Conservation (phyloP, 1,140 invertebrate genomes). For the Caenorhabditis brenneri region DNA sequence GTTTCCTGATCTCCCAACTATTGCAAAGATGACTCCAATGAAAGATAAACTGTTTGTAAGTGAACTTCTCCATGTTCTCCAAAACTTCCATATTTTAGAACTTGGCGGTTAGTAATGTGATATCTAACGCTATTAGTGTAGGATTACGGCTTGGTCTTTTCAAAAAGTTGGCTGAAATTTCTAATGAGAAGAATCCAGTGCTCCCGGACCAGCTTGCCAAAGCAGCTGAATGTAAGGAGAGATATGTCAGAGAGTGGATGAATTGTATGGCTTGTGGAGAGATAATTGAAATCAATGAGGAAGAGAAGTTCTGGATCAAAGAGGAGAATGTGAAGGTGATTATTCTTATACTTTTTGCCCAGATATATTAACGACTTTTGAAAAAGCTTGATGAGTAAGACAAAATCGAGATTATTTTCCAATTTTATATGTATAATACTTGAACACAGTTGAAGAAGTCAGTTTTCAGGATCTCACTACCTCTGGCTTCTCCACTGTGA, state of each 20-base stretch:
- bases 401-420: no score
- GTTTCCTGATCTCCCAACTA: no score
- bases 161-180: not conserved
- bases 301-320: not conserved
- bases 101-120: not conserved
- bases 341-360: no score
- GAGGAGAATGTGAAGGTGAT: no score
- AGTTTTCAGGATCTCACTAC: not conserved
- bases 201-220: constrained; percentile 23
- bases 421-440: no score
- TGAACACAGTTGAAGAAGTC: no score
- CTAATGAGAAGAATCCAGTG: not conserved
- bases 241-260: no score
- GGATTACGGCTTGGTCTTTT: not conserved
- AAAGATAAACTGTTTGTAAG: not conserved
- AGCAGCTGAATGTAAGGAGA: no score
- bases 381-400: no score
- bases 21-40: no score
- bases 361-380: no score
- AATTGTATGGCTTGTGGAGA: constrained; percentile 57
- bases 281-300: constrained; percentile 50
- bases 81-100: not conserved
- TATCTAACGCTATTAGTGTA: not conserved
- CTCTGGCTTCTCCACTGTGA: not conserved
- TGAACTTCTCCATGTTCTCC: not conserved